Evolutionary conservation across 1,140 invertebrate species (phyloP), one percentile per base, ranked within the genome.

Genomic region (Brevipalpus yothersi): DNA sequence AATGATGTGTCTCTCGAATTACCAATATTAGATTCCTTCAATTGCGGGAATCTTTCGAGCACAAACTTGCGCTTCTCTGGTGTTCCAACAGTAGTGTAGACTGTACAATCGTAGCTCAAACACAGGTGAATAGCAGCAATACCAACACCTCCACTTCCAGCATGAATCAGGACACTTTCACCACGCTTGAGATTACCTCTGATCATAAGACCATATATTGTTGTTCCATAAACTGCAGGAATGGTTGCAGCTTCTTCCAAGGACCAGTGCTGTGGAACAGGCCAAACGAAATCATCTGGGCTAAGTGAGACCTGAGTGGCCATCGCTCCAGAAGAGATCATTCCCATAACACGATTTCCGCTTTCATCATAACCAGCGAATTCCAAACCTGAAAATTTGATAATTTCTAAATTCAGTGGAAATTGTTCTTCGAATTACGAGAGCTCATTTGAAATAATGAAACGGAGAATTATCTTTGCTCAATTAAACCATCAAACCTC

Each of bases 71-170:
- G 77, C 71, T 97, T 97, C 57, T 88, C 84, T 65, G 79, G 69
- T 21, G 84, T 85, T 49, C 86, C 82, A 41, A 91, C 86, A 1
- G 88, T 92, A 1, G 87, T 90, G 70, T 79, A 93, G 0, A 93
- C 75, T 12, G 83, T 82, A 71, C 87, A 84, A 15, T 85, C 86
- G 72, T 83, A 79, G 67, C 83, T 79, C 10, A 95, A 73, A 31
- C 89, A 88, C 66, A 97, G 87, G 10, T 85, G 76, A 66, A 96
- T 95, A 62, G 90, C 87, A 8, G 91, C 91, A 74, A 92, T 87
- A 8, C 92, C 92, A 23, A 96, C 90, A 66, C 90, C 92, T 64
- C 92, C 93, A 65, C 85, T 84, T 63, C 92, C 92, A 59, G 92
- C 88, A 69, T 97, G 93, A 64, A 97, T 84, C 1, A 97, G 76